Percentiles rank a stretch among this genome's conserved stretches.
These are phyloP conservation scores for Tenebrosternarchus preto DNA, from an alignment of 2,113 vertebrate genomes.

Conservation along the genomic window DNA sequence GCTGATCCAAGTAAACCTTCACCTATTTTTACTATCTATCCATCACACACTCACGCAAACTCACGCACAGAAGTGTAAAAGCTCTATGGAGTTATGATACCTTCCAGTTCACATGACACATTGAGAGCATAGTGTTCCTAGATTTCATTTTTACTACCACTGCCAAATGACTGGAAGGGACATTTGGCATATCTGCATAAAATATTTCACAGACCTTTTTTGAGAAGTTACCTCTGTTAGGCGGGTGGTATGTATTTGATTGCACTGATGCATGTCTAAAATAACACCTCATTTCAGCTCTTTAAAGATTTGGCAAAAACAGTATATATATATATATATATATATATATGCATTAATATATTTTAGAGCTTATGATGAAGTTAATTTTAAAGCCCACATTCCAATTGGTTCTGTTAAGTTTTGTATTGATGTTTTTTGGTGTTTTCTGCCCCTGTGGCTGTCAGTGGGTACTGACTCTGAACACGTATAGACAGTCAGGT, in stretches of 20 bases:
- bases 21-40: slow-evolving; percentile 18
- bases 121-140: not conserved
- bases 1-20: slow-evolving; percentile 77
- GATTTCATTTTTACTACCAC: not conserved
- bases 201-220: no score
- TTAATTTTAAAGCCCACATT: not conserved
- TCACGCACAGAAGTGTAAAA: no score
- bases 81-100: no score
- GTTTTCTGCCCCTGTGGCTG: slow-evolving; percentile 55
- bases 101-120: not conserved
- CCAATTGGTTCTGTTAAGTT: not conserved
- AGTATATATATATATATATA: not conserved
- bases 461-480: slow-evolving; percentile 49
- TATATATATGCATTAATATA: not conserved
- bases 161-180: not conserved
- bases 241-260: no score
- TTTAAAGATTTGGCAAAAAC: no score
- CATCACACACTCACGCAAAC: not conserved
- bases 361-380: not conserved
- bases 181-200: not conserved
- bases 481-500: slow-evolving; percentile 39
- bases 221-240: no score
- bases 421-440: not conserved
- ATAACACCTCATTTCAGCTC: not conserved
- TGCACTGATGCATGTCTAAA: not conserved